Conservation (phyloP, 2,113 vertebrate genomes). For the Mola mola region DNA sequence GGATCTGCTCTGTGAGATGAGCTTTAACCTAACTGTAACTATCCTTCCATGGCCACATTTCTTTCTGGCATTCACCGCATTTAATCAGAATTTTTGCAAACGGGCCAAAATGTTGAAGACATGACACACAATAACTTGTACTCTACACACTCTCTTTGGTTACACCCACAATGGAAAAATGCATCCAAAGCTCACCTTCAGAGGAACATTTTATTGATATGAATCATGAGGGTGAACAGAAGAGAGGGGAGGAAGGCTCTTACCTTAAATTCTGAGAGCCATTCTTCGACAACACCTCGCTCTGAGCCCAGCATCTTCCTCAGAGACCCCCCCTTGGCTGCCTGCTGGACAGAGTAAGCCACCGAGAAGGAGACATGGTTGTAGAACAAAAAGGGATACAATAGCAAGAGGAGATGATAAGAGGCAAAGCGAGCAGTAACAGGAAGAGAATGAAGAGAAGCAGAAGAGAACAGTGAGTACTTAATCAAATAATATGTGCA, state of each 20-base stretch:
- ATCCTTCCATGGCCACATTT: background rate
- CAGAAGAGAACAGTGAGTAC: background rate
- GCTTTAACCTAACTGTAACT: no score
- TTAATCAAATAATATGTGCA: no score
- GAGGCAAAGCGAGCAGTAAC: background rate
- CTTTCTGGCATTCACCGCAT: background rate
- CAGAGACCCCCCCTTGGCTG: conserved; percentile 74
- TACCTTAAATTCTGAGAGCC: conserved; percentile 99
- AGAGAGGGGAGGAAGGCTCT: conserved; percentile 20
- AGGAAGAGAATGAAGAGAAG: background rate
- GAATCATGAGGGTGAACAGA: conserved; percentile 12
- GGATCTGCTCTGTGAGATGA: no score
- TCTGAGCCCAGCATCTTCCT: conserved; percentile 94
- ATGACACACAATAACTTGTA: conserved; percentile 2
- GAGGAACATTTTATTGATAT: conserved; percentile 21
- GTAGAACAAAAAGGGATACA: background rate
- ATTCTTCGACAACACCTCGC: conserved; percentile 95
- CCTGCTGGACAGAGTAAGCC: conserved; percentile 54
- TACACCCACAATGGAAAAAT: background rate
- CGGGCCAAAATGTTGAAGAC: background rate
- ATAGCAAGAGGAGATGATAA: background rate
- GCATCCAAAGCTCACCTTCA: background rate
- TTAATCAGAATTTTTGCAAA: conserved; percentile 2
- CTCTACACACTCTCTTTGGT: background rate
- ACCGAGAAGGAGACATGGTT: background rate